phyloP scores from a whole-genome alignment of 2,888 invertebrate species.

The Caenorhabditis sp. region DNA sequence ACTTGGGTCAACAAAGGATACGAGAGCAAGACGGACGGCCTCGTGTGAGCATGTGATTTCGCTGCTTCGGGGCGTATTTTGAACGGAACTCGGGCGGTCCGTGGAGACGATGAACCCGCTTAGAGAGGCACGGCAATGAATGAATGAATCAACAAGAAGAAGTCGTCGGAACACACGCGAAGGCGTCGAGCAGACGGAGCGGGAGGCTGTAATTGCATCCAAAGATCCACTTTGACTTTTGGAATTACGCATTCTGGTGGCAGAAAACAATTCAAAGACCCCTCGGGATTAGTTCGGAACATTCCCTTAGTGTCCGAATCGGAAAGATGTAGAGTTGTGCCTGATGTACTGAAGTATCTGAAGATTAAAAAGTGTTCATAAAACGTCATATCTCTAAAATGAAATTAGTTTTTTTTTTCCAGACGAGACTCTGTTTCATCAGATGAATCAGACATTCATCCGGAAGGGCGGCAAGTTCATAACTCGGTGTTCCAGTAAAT shows the following conservation, averaged over 20 bases:
- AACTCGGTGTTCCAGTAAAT: too few relatives aligned
- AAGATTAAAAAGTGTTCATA: too few relatives aligned
- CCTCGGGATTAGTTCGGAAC: too few relatives aligned
- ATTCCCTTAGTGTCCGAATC: too few relatives aligned
- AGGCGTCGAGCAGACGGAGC: not conserved
- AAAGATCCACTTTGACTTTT: constrained; percentile 7
- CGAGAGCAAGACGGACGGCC: constrained; percentile 3
- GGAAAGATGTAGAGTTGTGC: too few relatives aligned
- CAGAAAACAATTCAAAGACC: too few relatives aligned
- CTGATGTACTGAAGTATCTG: too few relatives aligned
- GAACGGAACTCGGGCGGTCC: constrained; percentile 22
- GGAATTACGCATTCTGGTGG: constrained; percentile 16
- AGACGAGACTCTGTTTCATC: too few relatives aligned
- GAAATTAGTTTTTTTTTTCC: too few relatives aligned
- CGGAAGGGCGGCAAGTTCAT: too few relatives aligned
- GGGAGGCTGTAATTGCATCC: constrained; percentile 3
- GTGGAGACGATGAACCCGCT: constrained; percentile 21
- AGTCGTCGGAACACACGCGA: constrained; percentile 3
- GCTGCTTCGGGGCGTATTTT: constrained; percentile 43
- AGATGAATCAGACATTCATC: too few relatives aligned
- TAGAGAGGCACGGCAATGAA: not conserved
- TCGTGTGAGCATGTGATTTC: constrained; percentile 36
- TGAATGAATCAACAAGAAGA: constrained; percentile 18
- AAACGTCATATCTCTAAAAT: too few relatives aligned
- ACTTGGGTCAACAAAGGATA: constrained; percentile 39